Evolutionary conservation across 2,797 vertebrate species (phyloP).

Genomic region (Garrulus glandarius): DNA sequence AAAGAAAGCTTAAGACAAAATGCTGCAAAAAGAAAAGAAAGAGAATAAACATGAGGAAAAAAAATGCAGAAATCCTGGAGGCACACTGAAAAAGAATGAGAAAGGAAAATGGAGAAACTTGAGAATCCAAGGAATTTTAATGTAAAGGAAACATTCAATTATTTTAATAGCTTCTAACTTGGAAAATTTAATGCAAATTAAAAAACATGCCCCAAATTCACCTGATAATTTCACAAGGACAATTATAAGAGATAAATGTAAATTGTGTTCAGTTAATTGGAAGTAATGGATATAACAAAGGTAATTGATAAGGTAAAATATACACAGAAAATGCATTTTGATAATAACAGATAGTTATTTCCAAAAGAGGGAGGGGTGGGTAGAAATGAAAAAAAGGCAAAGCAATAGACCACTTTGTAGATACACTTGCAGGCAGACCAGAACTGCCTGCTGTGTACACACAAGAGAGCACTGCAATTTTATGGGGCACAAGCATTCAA

Average conservation of each 20-base stretch:
- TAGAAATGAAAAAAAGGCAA: neutral
- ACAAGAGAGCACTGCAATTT: neutral
- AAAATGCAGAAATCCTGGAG: neutral
- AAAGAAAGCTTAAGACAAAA: neutral
- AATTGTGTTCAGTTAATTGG: neutral
- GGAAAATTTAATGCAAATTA: neutral
- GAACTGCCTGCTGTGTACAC: rapidly evolving
- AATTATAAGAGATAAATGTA: neutral
- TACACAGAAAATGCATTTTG: neutral
- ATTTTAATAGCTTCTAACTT: neutral
- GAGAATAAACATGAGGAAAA: neutral
- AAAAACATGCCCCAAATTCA: neutral
- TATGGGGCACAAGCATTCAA: neutral
- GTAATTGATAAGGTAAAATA: neutral
- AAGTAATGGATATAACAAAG: neutral
- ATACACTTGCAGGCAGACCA: neutral
- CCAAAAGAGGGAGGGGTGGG: neutral
- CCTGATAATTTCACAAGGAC: neutral
- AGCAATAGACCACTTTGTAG: neutral
- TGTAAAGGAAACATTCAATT: neutral
- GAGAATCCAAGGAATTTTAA: neutral
- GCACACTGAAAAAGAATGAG: neutral
- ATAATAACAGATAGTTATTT: neutral
- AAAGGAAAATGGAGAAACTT: neutral
- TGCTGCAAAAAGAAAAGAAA: neutral